phyloP scores from a whole-genome alignment of 1,140 invertebrate species.

The Drosophila obscura region DNA sequence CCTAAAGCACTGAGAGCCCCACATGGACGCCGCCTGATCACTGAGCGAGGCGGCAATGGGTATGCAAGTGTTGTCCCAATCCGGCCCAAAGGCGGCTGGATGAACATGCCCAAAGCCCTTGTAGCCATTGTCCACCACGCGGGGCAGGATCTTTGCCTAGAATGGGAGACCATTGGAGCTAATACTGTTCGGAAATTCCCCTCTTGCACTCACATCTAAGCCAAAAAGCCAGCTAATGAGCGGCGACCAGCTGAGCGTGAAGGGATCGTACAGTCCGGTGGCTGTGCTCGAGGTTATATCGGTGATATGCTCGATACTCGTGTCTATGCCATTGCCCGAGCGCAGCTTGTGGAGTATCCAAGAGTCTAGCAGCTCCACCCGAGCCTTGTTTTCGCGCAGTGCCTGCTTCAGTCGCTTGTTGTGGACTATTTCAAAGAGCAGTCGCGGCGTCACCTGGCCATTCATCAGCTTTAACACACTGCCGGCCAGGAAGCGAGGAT shows the following conservation, averaged over 20 bases:
- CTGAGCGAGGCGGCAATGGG: conserved; percentile 86
- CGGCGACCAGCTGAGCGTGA: conserved; percentile 91
- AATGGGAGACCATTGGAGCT: background rate
- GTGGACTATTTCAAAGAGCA: conserved; percentile 91
- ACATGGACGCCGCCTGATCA: conserved; percentile 94
- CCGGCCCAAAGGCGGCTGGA: conserved; percentile 88
- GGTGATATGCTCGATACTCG: conserved; percentile 87
- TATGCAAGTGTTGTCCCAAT: conserved; percentile 88
- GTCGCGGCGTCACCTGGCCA: conserved; percentile 91
- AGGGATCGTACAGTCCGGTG: conserved; percentile 97
- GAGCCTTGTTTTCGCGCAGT: conserved; percentile 86
- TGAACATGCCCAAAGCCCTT: conserved; percentile 88
- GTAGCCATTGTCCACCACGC: conserved; percentile 91
- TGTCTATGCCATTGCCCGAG: conserved; percentile 49
- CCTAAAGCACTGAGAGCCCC: conserved; percentile 94
- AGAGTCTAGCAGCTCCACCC: conserved; percentile 96
- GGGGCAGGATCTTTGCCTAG: conserved; percentile 90
- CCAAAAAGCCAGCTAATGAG: conserved; percentile 84
- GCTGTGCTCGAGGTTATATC: conserved; percentile 95
- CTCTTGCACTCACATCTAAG: conserved; percentile 86
- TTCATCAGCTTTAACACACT: conserved; percentile 92
- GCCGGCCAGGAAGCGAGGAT: conserved; percentile 91
- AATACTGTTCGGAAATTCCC: conserved; percentile 83
- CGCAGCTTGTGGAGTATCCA: conserved; percentile 94
- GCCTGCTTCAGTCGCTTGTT: conserved; percentile 87